These are phyloP conservation scores for Chloromyia formosa DNA, from an alignment of 2,888 invertebrate species.

Conservation along the genomic window DNA sequence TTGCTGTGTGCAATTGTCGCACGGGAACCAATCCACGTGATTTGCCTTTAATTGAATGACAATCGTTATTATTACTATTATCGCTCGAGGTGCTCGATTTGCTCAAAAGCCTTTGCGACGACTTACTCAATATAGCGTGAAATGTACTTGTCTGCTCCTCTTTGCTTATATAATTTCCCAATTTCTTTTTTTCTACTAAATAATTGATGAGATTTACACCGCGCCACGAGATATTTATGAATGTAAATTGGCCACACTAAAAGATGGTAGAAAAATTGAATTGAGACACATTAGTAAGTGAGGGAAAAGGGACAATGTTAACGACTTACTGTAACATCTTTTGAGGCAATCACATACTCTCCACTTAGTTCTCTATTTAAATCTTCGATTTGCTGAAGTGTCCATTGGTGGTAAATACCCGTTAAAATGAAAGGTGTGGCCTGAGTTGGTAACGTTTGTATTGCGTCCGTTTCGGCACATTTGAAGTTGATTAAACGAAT, in stretches of 20 bases:
- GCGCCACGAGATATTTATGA: constrained; percentile 60
- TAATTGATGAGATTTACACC: constrained; percentile 60
- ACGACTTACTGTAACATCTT: constrained; percentile 56
- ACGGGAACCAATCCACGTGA: constrained; percentile 29
- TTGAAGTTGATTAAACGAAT: constrained; percentile 39
- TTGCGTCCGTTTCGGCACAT: constrained; percentile 33
- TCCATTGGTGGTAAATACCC: constrained; percentile 46
- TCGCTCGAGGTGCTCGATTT: constrained; percentile 12
- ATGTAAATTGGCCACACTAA: constrained; percentile 58
- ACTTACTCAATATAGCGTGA: constrained; percentile 56
- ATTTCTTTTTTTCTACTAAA: constrained; percentile 59
- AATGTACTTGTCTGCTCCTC: constrained; percentile 60
- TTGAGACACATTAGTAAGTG: neutral
- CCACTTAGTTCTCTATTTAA: constrained; percentile 36
- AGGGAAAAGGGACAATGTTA: neutral
- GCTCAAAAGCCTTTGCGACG: constrained; percentile 4
- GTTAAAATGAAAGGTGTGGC: constrained; percentile 42
- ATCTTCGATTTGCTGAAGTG: constrained; percentile 42
- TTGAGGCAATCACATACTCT: constrained; percentile 50
- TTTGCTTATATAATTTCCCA: constrained; percentile 58
- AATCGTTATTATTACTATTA: constrained; percentile 1
- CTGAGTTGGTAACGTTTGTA: constrained; percentile 38
- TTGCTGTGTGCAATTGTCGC: constrained; percentile 28
- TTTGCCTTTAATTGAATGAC: constrained; percentile 38
- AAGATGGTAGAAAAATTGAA: constrained; percentile 26